These are phyloP conservation scores for Drosophila anomalata DNA, from an alignment of 2,888 invertebrate species.

Conservation along the genomic window DNA sequence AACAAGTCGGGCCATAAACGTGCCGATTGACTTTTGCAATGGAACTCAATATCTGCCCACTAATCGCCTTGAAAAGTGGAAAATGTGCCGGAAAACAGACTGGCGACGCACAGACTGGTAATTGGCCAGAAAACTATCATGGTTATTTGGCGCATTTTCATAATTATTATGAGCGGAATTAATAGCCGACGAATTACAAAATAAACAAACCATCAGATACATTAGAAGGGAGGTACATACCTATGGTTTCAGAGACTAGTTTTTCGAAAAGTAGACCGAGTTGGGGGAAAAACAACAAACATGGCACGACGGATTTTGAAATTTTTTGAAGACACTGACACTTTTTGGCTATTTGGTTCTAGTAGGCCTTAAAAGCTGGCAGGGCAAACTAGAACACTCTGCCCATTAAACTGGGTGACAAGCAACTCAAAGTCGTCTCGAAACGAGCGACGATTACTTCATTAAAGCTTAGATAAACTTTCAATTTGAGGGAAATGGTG, in stretches of 20 bases:
- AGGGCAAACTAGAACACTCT: too few species aligned
- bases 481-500: background rate
- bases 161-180: background rate
- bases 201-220: background rate
- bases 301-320: background rate
- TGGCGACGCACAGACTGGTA: too few species aligned
- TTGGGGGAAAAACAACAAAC: background rate
- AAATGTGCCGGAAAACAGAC: background rate
- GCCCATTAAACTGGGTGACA: too few species aligned
- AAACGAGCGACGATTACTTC: background rate
- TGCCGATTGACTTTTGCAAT: slow-evolving; percentile 8
- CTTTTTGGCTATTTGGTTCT: background rate
- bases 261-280: background rate
- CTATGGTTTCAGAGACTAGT: background rate
- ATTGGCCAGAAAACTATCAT: too few species aligned
- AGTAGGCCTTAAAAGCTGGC: background rate
- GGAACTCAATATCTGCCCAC: slow-evolving; percentile 15
- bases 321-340: background rate
- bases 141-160: background rate
- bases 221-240: background rate
- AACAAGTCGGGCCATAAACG: slow-evolving; percentile 22
- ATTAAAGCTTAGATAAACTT: slow-evolving; percentile 2
- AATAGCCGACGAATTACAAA: background rate
- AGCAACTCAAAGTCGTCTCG: too few species aligned
- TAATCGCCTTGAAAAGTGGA: slow-evolving; percentile 2